Evolutionary conservation across 1,140 invertebrate genomes (phyloP).

Genomic region (Aphelinus atriplicis): DNA sequence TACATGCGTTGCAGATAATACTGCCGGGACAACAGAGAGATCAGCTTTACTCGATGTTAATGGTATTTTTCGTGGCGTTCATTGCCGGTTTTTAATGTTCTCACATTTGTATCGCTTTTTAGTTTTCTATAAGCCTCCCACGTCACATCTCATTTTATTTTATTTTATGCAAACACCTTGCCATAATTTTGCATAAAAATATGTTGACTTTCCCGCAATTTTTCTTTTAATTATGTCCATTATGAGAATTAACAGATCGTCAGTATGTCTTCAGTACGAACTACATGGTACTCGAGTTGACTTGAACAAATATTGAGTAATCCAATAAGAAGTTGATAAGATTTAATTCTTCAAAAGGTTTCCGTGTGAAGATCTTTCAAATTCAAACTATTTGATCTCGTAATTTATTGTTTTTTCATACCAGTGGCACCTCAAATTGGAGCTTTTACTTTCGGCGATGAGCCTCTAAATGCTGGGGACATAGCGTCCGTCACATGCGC

Average conservation of each 20-base stretch:
- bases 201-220: no score
- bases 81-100: no score
- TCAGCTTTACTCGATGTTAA: conserved; percentile 72
- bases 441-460: conserved; percentile 74
- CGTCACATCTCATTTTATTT: no score
- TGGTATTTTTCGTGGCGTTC: conserved; percentile 59
- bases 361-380: neutral
- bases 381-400: neutral
- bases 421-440: conserved; percentile 75
- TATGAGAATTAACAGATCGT: no score
- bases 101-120: no score
- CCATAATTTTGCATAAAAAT: no score
- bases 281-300: no score
- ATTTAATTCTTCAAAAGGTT: neutral
- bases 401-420: neutral
- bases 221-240: no score
- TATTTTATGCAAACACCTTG: no score
- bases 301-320: no score
- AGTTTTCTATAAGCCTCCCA: no score
- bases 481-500: conserved; percentile 76
- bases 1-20: conserved; percentile 74
- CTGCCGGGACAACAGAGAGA: conserved; percentile 71
- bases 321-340: neutral
- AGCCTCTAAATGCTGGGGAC: conserved; percentile 77
- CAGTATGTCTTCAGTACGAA: no score